Conservation (phyloP, 2,888 invertebrate genomes). For the Emmelina monodactyla region DNA sequence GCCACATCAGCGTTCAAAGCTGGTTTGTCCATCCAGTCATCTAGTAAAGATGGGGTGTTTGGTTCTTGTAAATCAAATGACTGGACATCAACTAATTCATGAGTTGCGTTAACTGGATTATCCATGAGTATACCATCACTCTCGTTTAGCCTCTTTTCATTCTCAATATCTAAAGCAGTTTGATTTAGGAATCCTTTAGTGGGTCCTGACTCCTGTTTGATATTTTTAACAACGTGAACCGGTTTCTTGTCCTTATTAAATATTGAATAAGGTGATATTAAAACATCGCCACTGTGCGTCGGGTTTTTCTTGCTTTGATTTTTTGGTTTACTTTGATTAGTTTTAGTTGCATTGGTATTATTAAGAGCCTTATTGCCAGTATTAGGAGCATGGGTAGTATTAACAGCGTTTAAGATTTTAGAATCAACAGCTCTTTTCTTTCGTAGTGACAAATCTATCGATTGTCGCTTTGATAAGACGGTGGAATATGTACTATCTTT, state of each 20-base stretch:
- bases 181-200: slow-evolving; percentile 50
- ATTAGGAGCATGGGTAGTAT: slow-evolving; percentile 9
- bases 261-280: slow-evolving; percentile 31
- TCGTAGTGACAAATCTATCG: slow-evolving; percentile 45
- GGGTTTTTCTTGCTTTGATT: slow-evolving; percentile 11
- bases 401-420: slow-evolving; percentile 7
- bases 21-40: slow-evolving; percentile 42
- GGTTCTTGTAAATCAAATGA: slow-evolving; percentile 34
- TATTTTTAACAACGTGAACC: slow-evolving; percentile 26
- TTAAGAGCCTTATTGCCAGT: slow-evolving; percentile 32
- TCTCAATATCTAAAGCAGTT: slow-evolving; percentile 43
- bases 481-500: slow-evolving; percentile 53
- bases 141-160: slow-evolving; percentile 26
- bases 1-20: slow-evolving; percentile 37
- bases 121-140: slow-evolving; percentile 37
- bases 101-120: slow-evolving; percentile 34
- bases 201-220: slow-evolving; percentile 16
- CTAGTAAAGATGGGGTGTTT: slow-evolving; percentile 32
- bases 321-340: slow-evolving; percentile 7
- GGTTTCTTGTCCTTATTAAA: slow-evolving; percentile 29
- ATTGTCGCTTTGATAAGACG: slow-evolving; percentile 51
- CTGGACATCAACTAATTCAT: slow-evolving; percentile 26
- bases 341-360: slow-evolving; percentile 20
- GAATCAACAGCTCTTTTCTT: slow-evolving; percentile 32
- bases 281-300: slow-evolving; percentile 17